Evolutionary conservation across 2,797 vertebrate species (phyloP).

Genomic region (Myioborus melanocephalus): DNA sequence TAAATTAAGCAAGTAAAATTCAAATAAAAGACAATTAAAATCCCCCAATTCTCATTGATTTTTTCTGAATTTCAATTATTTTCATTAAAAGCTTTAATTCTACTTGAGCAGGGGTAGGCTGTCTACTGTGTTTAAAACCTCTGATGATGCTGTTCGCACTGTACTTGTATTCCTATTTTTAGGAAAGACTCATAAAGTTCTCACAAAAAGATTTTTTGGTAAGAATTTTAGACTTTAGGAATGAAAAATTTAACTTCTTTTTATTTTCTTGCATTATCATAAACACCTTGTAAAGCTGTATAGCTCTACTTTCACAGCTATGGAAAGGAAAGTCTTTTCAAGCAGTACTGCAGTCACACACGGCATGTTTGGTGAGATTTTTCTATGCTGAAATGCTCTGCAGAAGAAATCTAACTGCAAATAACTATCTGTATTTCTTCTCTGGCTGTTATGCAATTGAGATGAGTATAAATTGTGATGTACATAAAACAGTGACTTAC

Average conservation of each 20-base stretch:
- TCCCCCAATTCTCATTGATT: background rate
- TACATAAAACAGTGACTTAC: background rate
- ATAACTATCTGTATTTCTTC: background rate
- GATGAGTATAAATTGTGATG: background rate
- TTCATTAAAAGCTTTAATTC: background rate
- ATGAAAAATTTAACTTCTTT: background rate
- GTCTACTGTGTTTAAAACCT: background rate
- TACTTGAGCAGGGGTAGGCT: background rate
- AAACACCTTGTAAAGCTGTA: background rate
- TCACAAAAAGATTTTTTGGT: background rate
- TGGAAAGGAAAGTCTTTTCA: background rate
- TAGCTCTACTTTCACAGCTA: background rate
- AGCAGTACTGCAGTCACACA: background rate
- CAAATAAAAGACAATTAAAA: background rate
- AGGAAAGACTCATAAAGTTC: background rate
- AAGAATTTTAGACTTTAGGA: background rate
- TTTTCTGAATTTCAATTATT: background rate
- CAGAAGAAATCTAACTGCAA: background rate
- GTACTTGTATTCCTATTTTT: background rate
- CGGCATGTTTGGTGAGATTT: background rate
- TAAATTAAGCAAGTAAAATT: background rate
- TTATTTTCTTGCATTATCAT: background rate
- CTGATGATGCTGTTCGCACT: background rate
- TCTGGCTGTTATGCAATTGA: background rate
- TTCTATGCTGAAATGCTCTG: background rate